A percentile compares a stretch with the other conserved stretches of the same genome.
phyloP scores from a whole-genome alignment of 2,113 vertebrate genomes.

The Nothoprocta perdicaria region DNA sequence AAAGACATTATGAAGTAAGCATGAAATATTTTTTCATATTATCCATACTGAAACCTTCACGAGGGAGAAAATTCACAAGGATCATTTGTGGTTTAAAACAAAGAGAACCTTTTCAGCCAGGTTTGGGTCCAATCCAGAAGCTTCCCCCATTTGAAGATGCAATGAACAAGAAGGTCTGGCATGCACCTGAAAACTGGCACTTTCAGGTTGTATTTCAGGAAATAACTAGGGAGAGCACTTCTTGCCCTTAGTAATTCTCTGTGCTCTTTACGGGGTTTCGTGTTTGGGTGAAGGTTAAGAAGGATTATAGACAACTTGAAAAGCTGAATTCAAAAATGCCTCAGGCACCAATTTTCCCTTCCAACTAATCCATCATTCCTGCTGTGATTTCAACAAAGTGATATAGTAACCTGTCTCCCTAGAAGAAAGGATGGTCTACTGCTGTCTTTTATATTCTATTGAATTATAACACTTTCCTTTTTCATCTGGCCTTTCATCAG shows the following conservation, averaged over 20 bases:
- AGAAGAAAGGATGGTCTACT: slow-evolving; percentile 63
- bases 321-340: slow-evolving; percentile 46
- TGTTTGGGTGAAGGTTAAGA: slow-evolving; percentile 28
- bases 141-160: not conserved
- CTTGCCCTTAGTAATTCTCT: slow-evolving; percentile 34
- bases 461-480: slow-evolving; percentile 81
- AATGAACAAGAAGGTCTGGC: slow-evolving; percentile 47
- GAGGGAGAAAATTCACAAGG: not conserved
- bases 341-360: slow-evolving; percentile 53
- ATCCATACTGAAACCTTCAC: not conserved
- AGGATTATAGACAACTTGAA: slow-evolving; percentile 62
- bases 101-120: not conserved
- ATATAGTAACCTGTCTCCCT: slow-evolving; percentile 67
- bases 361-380: slow-evolving; percentile 77
- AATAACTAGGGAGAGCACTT: slow-evolving; percentile 54
- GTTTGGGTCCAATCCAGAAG: not conserved
- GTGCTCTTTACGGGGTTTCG: slow-evolving; percentile 38
- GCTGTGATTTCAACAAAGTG: slow-evolving; percentile 62
- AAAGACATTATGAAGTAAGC: not conserved
- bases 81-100: not conserved
- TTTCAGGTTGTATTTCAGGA: slow-evolving; percentile 70
- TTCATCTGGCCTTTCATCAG: slow-evolving; percentile 80
- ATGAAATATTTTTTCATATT: not conserved
- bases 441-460: slow-evolving; percentile 75
- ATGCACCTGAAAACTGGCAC: slow-evolving; percentile 51